Conservation (phyloP, 2,888 invertebrate genomes). For the Leucania comma region DNA sequence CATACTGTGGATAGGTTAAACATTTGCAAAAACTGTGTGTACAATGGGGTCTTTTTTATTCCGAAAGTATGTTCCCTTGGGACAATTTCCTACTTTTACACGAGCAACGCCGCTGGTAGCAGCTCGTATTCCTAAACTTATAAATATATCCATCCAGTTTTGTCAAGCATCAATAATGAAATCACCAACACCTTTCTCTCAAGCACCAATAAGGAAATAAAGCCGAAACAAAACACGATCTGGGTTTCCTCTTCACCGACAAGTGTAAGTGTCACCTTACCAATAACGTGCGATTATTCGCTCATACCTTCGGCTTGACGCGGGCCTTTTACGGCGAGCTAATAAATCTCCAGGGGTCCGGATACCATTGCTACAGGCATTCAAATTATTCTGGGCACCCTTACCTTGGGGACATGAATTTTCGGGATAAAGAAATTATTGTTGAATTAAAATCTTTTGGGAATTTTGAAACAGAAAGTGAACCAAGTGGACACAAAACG, state of each 20-base stretch:
- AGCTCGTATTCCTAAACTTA: neutral
- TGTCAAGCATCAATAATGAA: conserved; percentile 15
- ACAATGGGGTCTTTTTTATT: too few relatives aligned
- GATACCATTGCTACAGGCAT: conserved; percentile 69
- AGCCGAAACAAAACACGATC: conserved; percentile 1
- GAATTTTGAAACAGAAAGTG: too few relatives aligned
- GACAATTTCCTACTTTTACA: too few relatives aligned
- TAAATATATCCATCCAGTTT: neutral
- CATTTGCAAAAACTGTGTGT: too few relatives aligned
- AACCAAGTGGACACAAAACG: too few relatives aligned
- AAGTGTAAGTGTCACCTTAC: conserved; percentile 21
- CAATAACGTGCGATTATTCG: conserved; percentile 28
- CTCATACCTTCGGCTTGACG: neutral
- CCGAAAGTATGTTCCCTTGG: too few relatives aligned
- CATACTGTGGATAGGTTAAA: too few relatives aligned
- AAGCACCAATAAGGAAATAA: conserved; percentile 5
- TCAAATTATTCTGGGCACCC: conserved; percentile 62
- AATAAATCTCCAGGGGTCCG: conserved; percentile 66
- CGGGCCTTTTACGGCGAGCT: conserved; percentile 61
- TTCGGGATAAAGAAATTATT: conserved; percentile 1
- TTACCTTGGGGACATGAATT: conserved; percentile 1
- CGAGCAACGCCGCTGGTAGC: too few relatives aligned
- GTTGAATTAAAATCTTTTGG: neutral
- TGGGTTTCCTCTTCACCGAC: neutral
- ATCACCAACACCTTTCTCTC: conserved; percentile 4